Percentiles rank a stretch among this genome's conserved stretches.
These are phyloP conservation scores for Cheilosia variabilis DNA, from an alignment of 2,888 invertebrate species.

Conservation along the genomic window DNA sequence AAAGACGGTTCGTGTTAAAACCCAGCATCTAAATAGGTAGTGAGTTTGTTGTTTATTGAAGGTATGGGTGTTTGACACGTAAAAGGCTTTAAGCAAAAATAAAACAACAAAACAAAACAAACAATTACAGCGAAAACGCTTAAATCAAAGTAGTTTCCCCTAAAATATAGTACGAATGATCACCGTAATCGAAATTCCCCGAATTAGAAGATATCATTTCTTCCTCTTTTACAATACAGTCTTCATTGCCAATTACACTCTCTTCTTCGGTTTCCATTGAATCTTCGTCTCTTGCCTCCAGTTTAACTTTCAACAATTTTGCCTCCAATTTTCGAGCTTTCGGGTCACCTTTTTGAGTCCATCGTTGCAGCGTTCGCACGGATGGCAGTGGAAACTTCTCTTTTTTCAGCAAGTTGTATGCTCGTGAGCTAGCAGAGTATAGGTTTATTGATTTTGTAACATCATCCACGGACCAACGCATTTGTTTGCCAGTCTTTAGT, in stretches of 20 bases:
- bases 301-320: background rate
- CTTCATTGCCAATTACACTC: background rate
- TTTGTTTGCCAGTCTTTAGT: conserved; percentile 11
- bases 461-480: conserved; percentile 26
- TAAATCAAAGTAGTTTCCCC: background rate
- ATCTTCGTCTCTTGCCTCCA: background rate
- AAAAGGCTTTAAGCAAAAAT: background rate
- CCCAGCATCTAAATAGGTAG: too few relatives aligned
- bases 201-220: background rate
- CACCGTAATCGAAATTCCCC: background rate
- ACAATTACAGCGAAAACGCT: background rate
- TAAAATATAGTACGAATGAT: conserved; percentile 14
- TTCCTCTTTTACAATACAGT: background rate
- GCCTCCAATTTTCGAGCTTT: background rate
- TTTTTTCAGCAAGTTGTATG: background rate
- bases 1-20: too few relatives aligned
- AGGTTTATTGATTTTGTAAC: conserved; percentile 4
- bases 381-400: conserved; percentile 32
- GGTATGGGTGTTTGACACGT: background rate
- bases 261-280: background rate
- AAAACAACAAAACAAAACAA: background rate
- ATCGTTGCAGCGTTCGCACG: conserved; percentile 9
- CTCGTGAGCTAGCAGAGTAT: conserved; percentile 2
- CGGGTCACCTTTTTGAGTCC: conserved; percentile 10
- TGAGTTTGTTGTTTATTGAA: too few relatives aligned